Evolutionary conservation across 2,797 vertebrate species (phyloP).

Genomic region (Artibeus lituratus): DNA sequence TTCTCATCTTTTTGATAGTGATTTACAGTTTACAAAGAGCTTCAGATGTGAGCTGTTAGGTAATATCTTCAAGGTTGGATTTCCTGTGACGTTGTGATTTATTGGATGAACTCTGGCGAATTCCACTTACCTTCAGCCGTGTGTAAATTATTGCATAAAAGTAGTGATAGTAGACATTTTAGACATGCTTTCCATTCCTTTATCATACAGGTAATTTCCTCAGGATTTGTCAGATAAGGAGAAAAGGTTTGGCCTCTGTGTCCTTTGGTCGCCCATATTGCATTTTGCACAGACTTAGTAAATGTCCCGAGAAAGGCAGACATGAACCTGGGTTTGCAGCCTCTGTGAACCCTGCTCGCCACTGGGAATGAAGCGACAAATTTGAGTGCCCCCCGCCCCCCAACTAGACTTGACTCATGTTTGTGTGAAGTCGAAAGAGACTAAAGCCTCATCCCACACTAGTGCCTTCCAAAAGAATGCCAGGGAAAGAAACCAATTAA

Average conservation of each 20-base stretch:
- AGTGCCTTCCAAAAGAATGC: conserved; percentile 24
- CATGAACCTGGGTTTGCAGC: not conserved
- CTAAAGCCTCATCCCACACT: not conserved
- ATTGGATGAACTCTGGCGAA: not conserved
- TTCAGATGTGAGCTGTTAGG: not conserved
- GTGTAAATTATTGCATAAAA: not conserved
- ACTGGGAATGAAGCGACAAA: not conserved
- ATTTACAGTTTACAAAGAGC: not conserved
- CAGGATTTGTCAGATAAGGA: not conserved
- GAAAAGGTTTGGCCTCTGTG: not conserved
- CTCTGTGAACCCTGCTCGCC: not conserved
- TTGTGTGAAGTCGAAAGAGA: conserved; percentile 21
- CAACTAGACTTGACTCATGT: not conserved
- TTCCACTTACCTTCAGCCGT: not conserved
- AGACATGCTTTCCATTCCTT: not conserved
- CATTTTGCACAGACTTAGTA: conserved; percentile 14
- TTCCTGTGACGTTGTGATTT: not conserved
- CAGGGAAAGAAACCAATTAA: not conserved
- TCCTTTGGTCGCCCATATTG: conserved; percentile 24
- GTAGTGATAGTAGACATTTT: not conserved
- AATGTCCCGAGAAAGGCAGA: conserved; percentile 7
- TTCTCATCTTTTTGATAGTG: not conserved
- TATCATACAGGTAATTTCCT: not conserved
- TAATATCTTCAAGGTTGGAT: conserved; percentile 13
- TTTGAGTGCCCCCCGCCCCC: not conserved